Evolutionary conservation across 2,888 invertebrate genomes (phyloP), one percentile per base, ranked within the genome.

Genomic region (Trichopria drosophilae): DNA sequence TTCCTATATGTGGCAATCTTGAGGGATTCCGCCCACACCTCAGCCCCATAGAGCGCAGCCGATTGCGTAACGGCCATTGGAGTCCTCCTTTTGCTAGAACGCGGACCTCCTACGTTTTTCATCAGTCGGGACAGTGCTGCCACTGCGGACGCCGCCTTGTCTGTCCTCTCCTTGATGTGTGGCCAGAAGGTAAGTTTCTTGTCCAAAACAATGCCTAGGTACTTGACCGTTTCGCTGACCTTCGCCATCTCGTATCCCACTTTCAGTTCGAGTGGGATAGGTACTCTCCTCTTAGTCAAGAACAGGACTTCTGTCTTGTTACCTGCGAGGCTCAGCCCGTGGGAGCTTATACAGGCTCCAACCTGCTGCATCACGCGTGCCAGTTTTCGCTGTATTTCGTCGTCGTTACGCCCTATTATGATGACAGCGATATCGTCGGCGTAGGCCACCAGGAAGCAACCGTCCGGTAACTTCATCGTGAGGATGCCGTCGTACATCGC

Each of bases 121-220:
- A 32, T 32, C 16, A 32, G 32, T 32, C 32, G 15, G 32, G 16
- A 16, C 12, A 32, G 9, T 3, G 32, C 32, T 6, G 15, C 12
- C 2, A 18, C 18, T 7, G 18, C 12, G 9, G 9, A 9, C 6
- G 12, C 5, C 9, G 32, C 32, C 10, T 32, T 15, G 9, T 32
- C 32, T 7, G 15, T 2, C 4, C 16, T 18, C 18, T 10, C 18
- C 7, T 31, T 7, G 7, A 60, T 29, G 19, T 63, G 62, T 3
- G 20, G 24, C 9, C 45, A 35, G 32, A 54, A 62, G 19, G 37
- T 51, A 6, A 56, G 9, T 15, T 15, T 9, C 2, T 26, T 20
- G 31, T 58, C 62, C 1, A 63, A 20, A 5, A n/a, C 22, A 6
- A 60, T 45, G 1, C 62, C 63, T 1, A 63, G 48, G 26, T 63